A percentile compares a stretch with the other conserved stretches of the same genome.
phyloP scores from a whole-genome alignment of 2,797 vertebrate species.

The Leptoclinus maculatus region DNA sequence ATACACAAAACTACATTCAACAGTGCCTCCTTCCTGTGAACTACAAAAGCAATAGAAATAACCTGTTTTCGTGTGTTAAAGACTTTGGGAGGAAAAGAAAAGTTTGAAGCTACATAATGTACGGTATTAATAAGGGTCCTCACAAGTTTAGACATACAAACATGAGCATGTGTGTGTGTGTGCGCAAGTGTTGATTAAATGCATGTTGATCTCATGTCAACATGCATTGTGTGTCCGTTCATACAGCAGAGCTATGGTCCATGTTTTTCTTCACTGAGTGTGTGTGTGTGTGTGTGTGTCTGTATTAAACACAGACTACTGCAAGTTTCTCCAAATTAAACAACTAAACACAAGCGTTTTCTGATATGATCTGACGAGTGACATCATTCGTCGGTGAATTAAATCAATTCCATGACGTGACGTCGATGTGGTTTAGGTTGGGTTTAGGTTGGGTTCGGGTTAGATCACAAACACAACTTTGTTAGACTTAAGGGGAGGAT shows the following conservation, averaged over 20 bases:
- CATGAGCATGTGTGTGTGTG: background rate
- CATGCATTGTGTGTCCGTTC: background rate
- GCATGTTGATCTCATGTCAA: background rate
- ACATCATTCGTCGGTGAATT: background rate
- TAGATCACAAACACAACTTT: no score
- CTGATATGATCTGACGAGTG: background rate
- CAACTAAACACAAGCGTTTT: background rate
- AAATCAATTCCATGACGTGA: background rate
- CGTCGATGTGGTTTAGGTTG: background rate
- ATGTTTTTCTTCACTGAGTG: background rate
- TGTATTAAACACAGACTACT: background rate
- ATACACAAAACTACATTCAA: background rate
- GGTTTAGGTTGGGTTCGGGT: background rate
- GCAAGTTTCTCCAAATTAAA: background rate
- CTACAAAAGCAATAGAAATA: no score
- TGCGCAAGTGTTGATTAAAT: slow-evolving; percentile 4
- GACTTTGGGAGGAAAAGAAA: no score
- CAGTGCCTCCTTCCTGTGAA: background rate
- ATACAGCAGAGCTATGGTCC: background rate
- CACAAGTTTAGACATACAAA: background rate
- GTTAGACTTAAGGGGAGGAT: no score
- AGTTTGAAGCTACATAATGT: background rate
- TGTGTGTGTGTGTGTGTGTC: background rate
- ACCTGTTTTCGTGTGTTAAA: no score
- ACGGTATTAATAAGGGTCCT: background rate